Evolutionary conservation across 2,888 invertebrate genomes (phyloP).

Genomic region (Oeneis ivallda): DNA sequence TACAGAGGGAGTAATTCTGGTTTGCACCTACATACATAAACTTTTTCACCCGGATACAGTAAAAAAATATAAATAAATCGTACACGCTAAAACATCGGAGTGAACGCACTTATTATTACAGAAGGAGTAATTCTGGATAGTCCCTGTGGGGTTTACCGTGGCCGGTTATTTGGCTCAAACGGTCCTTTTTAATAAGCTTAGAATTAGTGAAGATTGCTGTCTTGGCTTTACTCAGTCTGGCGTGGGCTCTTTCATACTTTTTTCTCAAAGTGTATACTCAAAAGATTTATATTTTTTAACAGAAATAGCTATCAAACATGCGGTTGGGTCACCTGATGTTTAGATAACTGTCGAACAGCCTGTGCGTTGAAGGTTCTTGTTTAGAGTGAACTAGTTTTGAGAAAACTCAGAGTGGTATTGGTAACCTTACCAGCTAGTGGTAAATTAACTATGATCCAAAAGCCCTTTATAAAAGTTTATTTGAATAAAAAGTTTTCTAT

Average conservation of each 20-base stretch:
- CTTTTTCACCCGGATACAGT: neutral
- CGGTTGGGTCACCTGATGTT: too few species aligned
- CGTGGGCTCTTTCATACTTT: neutral
- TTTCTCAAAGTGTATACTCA: neutral
- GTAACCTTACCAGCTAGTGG: too few species aligned
- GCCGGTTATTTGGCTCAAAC: conserved; percentile 23
- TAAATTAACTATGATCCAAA: too few species aligned
- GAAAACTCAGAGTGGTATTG: too few species aligned
- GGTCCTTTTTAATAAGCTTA: conserved; percentile 32
- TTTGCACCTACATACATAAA: too few species aligned
- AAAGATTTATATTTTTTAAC: neutral
- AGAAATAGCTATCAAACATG: too few species aligned
- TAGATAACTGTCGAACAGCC: too few species aligned
- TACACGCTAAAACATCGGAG: conserved; percentile 19
- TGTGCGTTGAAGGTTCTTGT: too few species aligned
- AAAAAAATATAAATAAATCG: neutral
- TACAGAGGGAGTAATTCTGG: too few species aligned
- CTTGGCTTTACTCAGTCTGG: conserved; percentile 26
- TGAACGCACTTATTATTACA: conserved; percentile 30
- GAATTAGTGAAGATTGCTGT: conserved; percentile 32
- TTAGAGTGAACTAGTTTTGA: too few species aligned
- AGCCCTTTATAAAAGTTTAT: too few species aligned
- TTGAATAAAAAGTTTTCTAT: too few species aligned
- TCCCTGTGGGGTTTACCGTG: conserved; percentile 16
- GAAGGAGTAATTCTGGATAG: conserved; percentile 15